Evolutionary conservation across 35 echinoderm and acorn worm genomes (phyloP).

Genomic region (Apostichopus parvimensis): DNA sequence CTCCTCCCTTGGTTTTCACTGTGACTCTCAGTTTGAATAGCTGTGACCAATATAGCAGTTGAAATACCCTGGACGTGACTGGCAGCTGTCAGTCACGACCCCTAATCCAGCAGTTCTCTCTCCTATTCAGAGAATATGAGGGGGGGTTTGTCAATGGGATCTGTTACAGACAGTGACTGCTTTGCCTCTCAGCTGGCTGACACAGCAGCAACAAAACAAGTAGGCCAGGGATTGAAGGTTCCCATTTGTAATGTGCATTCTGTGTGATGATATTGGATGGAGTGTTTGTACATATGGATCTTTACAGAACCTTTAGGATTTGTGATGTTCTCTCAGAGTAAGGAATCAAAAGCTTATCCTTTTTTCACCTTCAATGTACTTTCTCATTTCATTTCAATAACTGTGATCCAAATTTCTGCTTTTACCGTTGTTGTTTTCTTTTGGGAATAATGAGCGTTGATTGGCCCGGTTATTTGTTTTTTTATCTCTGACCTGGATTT

Average conservation of each 20-base stretch:
- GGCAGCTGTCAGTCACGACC: conserved; percentile 20
- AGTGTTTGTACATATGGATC: conserved; percentile 43
- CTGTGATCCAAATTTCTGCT: not conserved
- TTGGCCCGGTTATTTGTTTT: not conserved
- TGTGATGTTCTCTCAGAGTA: conserved; percentile 25
- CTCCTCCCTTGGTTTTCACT: conserved; percentile 8
- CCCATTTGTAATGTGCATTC: not conserved
- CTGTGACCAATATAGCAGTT: not conserved
- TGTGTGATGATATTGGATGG: not conserved
- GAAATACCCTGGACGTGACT: not conserved
- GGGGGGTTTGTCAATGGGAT: conserved; percentile 5
- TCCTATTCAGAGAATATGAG: not conserved
- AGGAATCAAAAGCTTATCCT: not conserved
- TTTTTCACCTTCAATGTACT: not conserved
- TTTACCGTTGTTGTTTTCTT: not conserved
- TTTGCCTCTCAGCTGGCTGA: no score
- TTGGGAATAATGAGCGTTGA: not conserved
- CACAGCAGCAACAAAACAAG: conserved; percentile 1
- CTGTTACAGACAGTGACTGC: conserved; percentile 5
- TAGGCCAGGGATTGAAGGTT: not conserved
- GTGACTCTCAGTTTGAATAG: conserved; percentile 41
- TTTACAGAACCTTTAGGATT: conserved; percentile 32
- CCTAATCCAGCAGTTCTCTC: conserved; percentile 1
- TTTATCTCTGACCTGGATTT: conserved; percentile 12
- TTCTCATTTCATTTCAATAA: not conserved